These are phyloP conservation scores for Dendrocincla fuliginosa DNA, from an alignment of 2,797 vertebrate species.

Conservation along the genomic window DNA sequence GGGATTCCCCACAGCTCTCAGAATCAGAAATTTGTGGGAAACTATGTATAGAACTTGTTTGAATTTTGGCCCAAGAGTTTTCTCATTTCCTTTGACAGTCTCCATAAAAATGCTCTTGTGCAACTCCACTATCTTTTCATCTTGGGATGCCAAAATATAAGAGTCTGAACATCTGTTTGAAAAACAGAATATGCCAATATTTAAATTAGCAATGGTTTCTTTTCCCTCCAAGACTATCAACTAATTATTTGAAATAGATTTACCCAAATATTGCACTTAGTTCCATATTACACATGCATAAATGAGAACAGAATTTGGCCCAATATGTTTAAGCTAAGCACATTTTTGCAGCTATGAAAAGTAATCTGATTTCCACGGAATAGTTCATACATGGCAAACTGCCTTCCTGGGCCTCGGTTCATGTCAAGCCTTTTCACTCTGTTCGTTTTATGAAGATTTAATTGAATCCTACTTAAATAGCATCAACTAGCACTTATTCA, in stretches of 20 bases:
- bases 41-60: conserved; percentile 61
- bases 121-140: conserved; percentile 62
- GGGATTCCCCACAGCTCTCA: conserved; percentile 63
- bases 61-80: conserved; percentile 60
- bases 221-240: conserved; percentile 61
- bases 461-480: conserved; percentile 74
- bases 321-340: conserved; percentile 62
- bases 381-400: conserved; percentile 68
- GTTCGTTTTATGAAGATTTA: conserved; percentile 72
- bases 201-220: conserved; percentile 62
- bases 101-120: conserved; percentile 59
- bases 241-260: conserved; percentile 70
- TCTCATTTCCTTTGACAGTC: conserved; percentile 64
- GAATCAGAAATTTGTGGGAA: conserved; percentile 57
- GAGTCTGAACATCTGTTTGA: conserved; percentile 68
- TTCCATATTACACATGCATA: conserved; percentile 51
- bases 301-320: conserved; percentile 67
- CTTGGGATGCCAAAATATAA: conserved; percentile 56
- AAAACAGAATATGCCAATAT: conserved; percentile 59
- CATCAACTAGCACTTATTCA: conserved; percentile 73
- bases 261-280: conserved; percentile 67
- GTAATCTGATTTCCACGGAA: conserved; percentile 70
- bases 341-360: conserved; percentile 67
- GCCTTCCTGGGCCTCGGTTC: conserved; percentile 66
- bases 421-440: conserved; percentile 69